Conservation (phyloP, 2,113 vertebrate genomes). For the Fregata magnificens region DNA sequence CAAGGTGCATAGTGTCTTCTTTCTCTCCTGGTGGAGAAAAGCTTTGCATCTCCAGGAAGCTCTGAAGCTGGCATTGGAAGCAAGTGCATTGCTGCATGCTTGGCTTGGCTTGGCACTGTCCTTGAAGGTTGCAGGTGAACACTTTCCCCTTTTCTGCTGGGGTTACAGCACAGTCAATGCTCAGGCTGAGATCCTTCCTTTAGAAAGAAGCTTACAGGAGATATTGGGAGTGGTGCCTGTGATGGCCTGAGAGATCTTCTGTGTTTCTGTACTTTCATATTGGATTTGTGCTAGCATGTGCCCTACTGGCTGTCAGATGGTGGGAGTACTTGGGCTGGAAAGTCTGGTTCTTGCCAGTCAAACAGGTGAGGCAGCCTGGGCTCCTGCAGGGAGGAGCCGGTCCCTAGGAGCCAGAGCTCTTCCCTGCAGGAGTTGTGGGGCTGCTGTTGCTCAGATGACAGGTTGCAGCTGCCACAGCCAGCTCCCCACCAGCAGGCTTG, state of each 20-base stretch:
- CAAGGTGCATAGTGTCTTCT: neutral
- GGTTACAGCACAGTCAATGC: neutral
- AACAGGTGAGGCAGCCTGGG: slow-evolving; percentile 29
- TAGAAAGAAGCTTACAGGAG: neutral
- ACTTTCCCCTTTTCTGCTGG: neutral
- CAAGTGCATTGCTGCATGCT: neutral
- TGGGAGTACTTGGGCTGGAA: slow-evolving; percentile 38
- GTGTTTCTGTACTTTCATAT: neutral
- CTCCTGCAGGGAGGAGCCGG: neutral
- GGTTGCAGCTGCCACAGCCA: neutral
- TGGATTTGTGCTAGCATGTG: neutral
- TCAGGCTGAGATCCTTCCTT: neutral
- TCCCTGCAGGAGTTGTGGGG: neutral
- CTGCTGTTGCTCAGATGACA: neutral
- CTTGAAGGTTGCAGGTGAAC: neutral
- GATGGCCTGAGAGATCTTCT: neutral
- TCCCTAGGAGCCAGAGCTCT: neutral
- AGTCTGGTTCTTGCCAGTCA: slow-evolving; percentile 38
- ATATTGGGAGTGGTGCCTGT: neutral
- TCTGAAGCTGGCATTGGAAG: neutral
- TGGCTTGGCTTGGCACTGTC: neutral
- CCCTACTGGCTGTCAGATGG: neutral
- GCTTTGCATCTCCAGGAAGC: neutral
- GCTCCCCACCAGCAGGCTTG: neutral
- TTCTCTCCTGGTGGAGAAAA: neutral